These are phyloP conservation scores for Chloromyia formosa DNA, from an alignment of 2,888 invertebrate genomes.

Conservation along the genomic window DNA sequence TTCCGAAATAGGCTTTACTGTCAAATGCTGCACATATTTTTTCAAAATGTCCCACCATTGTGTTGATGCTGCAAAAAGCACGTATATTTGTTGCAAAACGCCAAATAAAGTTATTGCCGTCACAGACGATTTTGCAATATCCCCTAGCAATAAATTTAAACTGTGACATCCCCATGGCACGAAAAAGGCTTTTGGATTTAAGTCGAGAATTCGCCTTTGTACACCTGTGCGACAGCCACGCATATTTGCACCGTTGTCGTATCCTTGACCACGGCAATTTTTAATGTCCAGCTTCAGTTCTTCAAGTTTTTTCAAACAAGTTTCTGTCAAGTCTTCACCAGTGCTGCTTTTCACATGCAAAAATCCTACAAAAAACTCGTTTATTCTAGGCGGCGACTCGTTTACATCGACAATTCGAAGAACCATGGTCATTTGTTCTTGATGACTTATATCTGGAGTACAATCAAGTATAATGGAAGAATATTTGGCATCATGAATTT, in stretches of 20 bases:
- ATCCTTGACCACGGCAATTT: neutral
- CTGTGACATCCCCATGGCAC: constrained; percentile 51
- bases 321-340: neutral
- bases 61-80: constrained; percentile 53
- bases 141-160: no score
- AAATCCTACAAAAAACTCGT: neutral
- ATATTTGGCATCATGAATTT: constrained; percentile 1
- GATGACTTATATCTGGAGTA: constrained; percentile 12
- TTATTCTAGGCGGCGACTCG: neutral
- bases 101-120: no score
- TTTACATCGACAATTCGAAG: constrained; percentile 2
- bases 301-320: neutral
- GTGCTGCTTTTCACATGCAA: neutral
- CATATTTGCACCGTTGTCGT: constrained; percentile 25
- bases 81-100: constrained; percentile 52
- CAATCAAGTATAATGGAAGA: constrained; percentile 28
- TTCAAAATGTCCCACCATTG: constrained; percentile 49
- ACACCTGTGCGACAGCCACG: constrained; percentile 19
- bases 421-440: constrained; percentile 31
- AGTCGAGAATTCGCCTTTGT: constrained; percentile 31
- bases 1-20: constrained; percentile 30
- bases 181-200: constrained; percentile 51
- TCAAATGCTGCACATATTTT: constrained; percentile 24
- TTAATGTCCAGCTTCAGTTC: neutral
- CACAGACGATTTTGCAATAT: no score